Evolutionary conservation across 2,888 invertebrate species (phyloP), one percentile per base, ranked within the genome.

Genomic region (Tipula lateralis): DNA sequence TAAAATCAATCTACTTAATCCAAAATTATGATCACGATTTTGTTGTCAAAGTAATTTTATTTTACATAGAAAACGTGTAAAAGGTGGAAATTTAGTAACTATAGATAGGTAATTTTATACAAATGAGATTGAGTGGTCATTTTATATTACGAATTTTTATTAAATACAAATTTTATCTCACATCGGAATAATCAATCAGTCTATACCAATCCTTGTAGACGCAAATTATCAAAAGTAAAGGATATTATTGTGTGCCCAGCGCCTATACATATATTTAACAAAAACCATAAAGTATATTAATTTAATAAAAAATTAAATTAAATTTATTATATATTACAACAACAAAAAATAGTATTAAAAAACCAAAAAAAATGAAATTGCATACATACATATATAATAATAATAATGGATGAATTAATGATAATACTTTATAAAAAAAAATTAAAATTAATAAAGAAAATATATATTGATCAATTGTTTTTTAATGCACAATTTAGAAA

Each of bases 401-500:
- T 50, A 50, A 50, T 50, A 50, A 39, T 16, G n/a, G 44, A 50
- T 50, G 44, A 50, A 50, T 50, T 50, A 50, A 50, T 50, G 4
- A 50, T 50, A 50, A 50, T 50, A 50, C 44, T 50, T 50, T 50
- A 50, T 50, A 50, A 50, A 50, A 39, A 44, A 44, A 44, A 50
- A 16, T 16, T 50, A 16, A 44, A 50, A 50, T 50, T 16, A 19
- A 50, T 50, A 50, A 81, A 81, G 29, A 81, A 81, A 81, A 81
- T 81, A 83, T 83, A 32, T 83, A 30, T 83, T 36, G 83, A 83
- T 83, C 83, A 83, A 83, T 83, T 83, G 83, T 83, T 83, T 83
- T 83, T 83, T 83, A 83, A 36, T 83, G 83, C 83, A 83, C 83
- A 83, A 83, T 50, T 50, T 50, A 50, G 44, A 50, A 50, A 50